These are phyloP conservation scores for Hipposideros armiger DNA, from an alignment of 2,113 vertebrate genomes.

Conservation along the genomic window DNA sequence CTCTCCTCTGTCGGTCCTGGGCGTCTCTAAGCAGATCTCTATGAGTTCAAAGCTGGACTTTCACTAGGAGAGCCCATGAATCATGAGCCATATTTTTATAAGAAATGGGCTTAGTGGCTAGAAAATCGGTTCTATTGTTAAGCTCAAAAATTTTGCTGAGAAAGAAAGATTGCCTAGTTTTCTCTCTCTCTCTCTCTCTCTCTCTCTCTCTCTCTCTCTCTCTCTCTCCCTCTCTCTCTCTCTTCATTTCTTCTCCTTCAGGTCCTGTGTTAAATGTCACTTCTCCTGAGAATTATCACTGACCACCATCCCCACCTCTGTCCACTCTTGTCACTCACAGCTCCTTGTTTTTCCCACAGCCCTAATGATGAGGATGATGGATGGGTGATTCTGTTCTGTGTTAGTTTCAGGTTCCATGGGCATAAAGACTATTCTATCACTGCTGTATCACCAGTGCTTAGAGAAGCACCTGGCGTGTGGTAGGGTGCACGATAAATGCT, in stretches of 20 bases:
- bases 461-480: background rate
- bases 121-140: background rate
- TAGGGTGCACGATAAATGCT: background rate
- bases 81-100: background rate
- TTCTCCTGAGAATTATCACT: background rate
- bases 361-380: too few relatives aligned
- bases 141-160: background rate
- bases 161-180: background rate
- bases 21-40: background rate
- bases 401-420: background rate
- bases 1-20: fast-evolving
- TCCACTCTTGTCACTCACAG: background rate
- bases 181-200: background rate
- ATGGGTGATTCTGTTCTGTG: background rate
- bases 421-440: background rate
- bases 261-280: background rate
- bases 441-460: background rate
- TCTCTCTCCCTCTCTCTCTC: too few relatives aligned
- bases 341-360: too few relatives aligned
- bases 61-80: background rate
- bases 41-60: background rate
- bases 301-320: too few relatives aligned
- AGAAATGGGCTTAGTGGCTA: background rate
- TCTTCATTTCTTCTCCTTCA: too few relatives aligned
- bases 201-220: background rate